These are phyloP conservation scores for Volucella inanis DNA, from an alignment of 2,888 invertebrate genomes.

Conservation along the genomic window DNA sequence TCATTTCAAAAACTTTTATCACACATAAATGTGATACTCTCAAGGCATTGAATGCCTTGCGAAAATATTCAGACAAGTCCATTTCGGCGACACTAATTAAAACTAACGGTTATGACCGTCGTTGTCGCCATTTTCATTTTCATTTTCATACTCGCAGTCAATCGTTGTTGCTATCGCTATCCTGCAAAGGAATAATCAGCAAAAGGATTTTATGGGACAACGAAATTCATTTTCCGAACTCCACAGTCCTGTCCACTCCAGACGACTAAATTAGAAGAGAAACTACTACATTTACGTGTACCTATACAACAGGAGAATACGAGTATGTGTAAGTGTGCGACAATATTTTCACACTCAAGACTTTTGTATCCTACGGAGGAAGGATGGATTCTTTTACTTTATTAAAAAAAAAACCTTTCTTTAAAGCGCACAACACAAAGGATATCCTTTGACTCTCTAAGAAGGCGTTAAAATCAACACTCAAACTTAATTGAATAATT, in stretches of 20 bases:
- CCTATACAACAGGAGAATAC: not conserved
- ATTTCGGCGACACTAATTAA: slow-evolving; percentile 66
- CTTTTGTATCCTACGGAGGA: not conserved
- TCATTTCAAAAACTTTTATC: slow-evolving; percentile 41
- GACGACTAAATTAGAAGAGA: slow-evolving; percentile 51
- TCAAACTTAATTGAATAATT: slow-evolving; percentile 74
- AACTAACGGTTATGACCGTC: slow-evolving; percentile 61
- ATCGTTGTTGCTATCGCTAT: slow-evolving; percentile 19
- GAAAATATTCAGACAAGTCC: slow-evolving; percentile 63
- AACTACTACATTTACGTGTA: not conserved
- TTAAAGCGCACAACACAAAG: slow-evolving; percentile 44
- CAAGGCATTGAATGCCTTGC: slow-evolving; percentile 9
- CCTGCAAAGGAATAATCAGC: slow-evolving; percentile 33
- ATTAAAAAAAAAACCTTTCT: slow-evolving; percentile 48
- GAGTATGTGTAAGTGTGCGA: not conserved
- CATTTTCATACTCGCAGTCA: slow-evolving; percentile 6
- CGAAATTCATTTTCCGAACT: slow-evolving; percentile 59
- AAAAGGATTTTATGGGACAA: slow-evolving; percentile 65
- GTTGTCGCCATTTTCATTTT: slow-evolving; percentile 17
- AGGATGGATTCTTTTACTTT: slow-evolving; percentile 51
- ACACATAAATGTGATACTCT: slow-evolving; percentile 28
- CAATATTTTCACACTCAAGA: not conserved
- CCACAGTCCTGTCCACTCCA: slow-evolving; percentile 15
- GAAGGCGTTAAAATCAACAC: slow-evolving; percentile 73
- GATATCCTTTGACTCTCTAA: slow-evolving; percentile 44